Percentiles rank a stretch among this genome's conserved stretches.
Conservation (phyloP, 2,888 invertebrate species). For the Atethmia centrago region DNA sequence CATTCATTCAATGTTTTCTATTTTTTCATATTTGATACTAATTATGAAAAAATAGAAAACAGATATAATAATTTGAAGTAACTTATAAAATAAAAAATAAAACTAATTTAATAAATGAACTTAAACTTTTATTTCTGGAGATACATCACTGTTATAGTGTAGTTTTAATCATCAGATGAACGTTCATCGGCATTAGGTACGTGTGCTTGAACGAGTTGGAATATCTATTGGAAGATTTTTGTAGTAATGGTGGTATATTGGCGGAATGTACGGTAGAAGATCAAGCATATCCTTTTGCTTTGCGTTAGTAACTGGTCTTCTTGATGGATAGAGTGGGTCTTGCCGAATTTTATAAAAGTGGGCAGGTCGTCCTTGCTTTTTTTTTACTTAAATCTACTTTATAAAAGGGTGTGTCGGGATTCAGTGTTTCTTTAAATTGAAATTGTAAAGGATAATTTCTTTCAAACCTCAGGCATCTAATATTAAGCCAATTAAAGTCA, state of each 20-base stretch:
- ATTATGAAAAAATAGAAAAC: no score
- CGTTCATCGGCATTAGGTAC: slow-evolving; percentile 22
- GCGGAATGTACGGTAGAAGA: slow-evolving; percentile 54
- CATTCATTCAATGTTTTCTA: slow-evolving; percentile 5
- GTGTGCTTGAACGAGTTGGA: slow-evolving; percentile 28
- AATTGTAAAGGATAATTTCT: slow-evolving; percentile 39
- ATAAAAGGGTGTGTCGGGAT: slow-evolving; percentile 43
- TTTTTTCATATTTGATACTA: background rate
- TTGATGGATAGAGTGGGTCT: slow-evolving; percentile 9
- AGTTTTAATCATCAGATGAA: slow-evolving; percentile 33
- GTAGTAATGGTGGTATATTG: slow-evolving; percentile 28
- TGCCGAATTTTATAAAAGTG: background rate
- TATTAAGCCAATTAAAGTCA: slow-evolving; percentile 53
- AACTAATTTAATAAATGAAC: background rate
- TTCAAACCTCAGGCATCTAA: slow-evolving; percentile 53
- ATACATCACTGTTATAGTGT: background rate
- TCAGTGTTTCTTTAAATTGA: slow-evolving; percentile 48
- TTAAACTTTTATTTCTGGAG: slow-evolving; percentile 3
- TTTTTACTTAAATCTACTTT: slow-evolving; percentile 22
- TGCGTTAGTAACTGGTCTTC: slow-evolving; percentile 23
- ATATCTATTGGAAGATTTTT: slow-evolving; percentile 27
- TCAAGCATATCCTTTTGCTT: slow-evolving; percentile 56
- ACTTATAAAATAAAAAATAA: background rate
- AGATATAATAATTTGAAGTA: no score
- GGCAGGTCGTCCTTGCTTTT: no score